Evolutionary conservation across 64 coral and sea anemone genomes (phyloP).

Genomic region (Catalaphyllia jardinei): DNA sequence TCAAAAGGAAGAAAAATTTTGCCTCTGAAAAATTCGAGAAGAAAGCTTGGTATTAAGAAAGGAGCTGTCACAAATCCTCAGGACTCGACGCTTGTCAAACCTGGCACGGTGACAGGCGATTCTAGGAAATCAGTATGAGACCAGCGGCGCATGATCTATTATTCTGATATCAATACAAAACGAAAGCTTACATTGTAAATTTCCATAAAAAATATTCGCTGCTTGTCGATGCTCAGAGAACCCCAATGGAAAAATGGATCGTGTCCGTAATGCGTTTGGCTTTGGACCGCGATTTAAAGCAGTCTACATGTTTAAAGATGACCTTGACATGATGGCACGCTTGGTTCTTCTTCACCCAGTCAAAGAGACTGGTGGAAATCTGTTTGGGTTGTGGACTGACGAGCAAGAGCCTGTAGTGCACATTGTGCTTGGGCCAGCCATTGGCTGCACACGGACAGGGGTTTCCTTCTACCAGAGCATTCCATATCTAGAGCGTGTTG

Average conservation of each 20-base stretch:
- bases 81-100: no score
- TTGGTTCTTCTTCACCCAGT: constrained; percentile 48
- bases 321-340: constrained; percentile 7
- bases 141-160: not conserved
- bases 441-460: constrained; percentile 44
- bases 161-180: no score
- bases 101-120: no score
- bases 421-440: constrained; percentile 69
- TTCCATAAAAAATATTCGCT: no score
- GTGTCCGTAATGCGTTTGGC: not conserved
- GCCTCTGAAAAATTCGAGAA: not conserved
- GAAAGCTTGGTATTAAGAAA: no score
- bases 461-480: constrained; percentile 73
- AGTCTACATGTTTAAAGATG: constrained; percentile 55
- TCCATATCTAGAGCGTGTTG: constrained; percentile 65
- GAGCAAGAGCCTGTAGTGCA: constrained; percentile 34
- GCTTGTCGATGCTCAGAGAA: not conserved
- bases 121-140: no score
- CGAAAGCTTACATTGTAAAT: no score
- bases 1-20: not conserved
- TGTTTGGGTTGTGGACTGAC: constrained; percentile 84
- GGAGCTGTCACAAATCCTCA: no score
- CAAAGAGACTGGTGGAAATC: constrained; percentile 77
- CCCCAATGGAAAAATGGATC: not conserved
- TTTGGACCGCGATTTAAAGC: not conserved